phyloP scores from a whole-genome alignment of 2,797 vertebrate genomes.

The Ambastaia sidthimunki region DNA sequence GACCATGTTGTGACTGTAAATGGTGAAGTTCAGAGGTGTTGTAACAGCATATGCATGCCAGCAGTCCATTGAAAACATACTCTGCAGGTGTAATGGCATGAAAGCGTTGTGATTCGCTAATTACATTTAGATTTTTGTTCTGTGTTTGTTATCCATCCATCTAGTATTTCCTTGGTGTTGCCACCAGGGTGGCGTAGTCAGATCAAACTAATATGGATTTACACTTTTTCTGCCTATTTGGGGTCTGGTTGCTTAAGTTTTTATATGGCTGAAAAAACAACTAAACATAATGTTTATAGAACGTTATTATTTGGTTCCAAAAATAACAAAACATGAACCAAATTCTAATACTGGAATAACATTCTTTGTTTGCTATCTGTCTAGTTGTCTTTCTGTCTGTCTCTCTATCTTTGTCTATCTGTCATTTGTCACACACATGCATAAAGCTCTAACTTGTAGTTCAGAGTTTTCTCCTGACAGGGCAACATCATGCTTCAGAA shows the following conservation, averaged over 20 bases:
- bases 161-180: too few relatives aligned
- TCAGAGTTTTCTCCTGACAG: not conserved
- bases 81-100: not conserved
- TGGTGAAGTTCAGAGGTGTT: conserved; percentile 68
- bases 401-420: not conserved
- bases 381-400: not conserved
- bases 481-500: conserved; percentile 36
- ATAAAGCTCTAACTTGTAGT: not conserved
- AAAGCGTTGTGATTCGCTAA: not conserved
- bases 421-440: not conserved
- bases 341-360: too few relatives aligned
- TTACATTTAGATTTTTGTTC: not conserved
- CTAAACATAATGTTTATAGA: too few relatives aligned
- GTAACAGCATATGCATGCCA: conserved; percentile 4
- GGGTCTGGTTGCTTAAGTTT: too few relatives aligned
- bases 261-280: too few relatives aligned
- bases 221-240: too few relatives aligned
- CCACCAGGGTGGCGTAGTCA: too few relatives aligned
- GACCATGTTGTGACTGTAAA: conserved; percentile 81
- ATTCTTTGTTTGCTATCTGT: not conserved
- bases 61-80: not conserved
- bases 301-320: too few relatives aligned
- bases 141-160: not conserved
- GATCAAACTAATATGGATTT: too few relatives aligned
- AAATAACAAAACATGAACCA: too few relatives aligned